Base-by-base conservation (phyloP, 2,797 vertebrate genomes). In the Xyrichtys novacula region DNA sequence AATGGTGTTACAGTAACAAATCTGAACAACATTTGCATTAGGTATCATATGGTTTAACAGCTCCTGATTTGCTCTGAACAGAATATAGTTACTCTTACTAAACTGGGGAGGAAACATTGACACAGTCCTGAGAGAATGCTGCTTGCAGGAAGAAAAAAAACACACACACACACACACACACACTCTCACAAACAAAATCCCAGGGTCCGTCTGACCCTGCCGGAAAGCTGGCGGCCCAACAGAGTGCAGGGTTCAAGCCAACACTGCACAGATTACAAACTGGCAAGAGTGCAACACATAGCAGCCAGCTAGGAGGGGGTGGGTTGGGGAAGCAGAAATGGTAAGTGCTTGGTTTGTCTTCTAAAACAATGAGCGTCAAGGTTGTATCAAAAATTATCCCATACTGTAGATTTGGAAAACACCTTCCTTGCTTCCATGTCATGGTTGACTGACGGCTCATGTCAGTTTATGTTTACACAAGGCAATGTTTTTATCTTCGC, bases 231-330 rank as follows among this genome's bases (percentile, higher is more conserved):
- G 76, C 62, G 3, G 60, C 46, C 61, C 46, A 60, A 61, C 71
- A 67, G 65, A 81, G 74, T 46, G 26, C 80, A 76, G 57, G 44
- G 88, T 70, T 83, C 74, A 81, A 58, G 79, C 80, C 70, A 80
- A 79, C 72, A 54, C 36, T 66, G 67, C 9, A 81, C 81, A 72
- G 54, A 74, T 81, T 66, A 84, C 62, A 74, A 71, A 39, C 52
- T 79, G 81, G 78, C 73, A 85, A 52, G 60, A 43, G 71, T 26
- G 43, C 54, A 70, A 57, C 72, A 57, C 52, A 44, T 3, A 65
- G 55, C 74, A 75, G 64, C 59, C 54, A 74, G 49, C n/a, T 7
- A 15, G 28, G 28, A 7, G 2, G n/a, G 26, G 34, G 60, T 25
- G 17, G 32, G 0, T 38, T 7, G 26, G 22, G 38, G 48, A n/a